Base-by-base conservation (phyloP, 23 tunicate species). In the Corella eumyota region DNA sequence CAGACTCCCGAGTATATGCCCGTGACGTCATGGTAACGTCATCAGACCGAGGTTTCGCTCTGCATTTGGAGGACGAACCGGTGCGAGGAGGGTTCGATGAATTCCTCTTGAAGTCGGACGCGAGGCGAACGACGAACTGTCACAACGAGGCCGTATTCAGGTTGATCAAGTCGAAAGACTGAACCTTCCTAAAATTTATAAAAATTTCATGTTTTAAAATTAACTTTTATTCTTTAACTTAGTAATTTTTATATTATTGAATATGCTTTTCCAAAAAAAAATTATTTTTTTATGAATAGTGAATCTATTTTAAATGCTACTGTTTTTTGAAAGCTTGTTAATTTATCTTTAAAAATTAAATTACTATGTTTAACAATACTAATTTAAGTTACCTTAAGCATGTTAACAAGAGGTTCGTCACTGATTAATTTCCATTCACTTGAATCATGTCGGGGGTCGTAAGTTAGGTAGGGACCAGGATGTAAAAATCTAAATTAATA, bases 381-480 rank as follows among this genome's bases (percentile, higher is more conserved):
- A n/a, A n/a, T n/a, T n/a, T n/a, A 15, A 70, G 70, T 2, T 50
- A 88, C 96, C 88, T 73, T 66, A 23, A 88, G 69, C 69, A 88
- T 66, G 40, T 88, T 79, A 30, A 88, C 81, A 22, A 88, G 77
- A 15, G 98, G 98, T 58, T 92, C 92, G 67, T 92, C 98, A 48
- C 98, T 81, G 32, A 77, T 80, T 22, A 92, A 54, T 20, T 76
- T 57, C 98, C 98, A 92, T 30, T 77, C 76, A 44, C 75, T 61
- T 1, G 96, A 88, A 54, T 86, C 85, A n/a, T 77, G 86, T 11
- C 73, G 67, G 21, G 78, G 77, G n/a, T 75, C 77, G 49, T 88
- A 88, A 4, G 96, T 88, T 58, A 88, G 60, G 57, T 74, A 67
- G 3, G 96, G 71, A 21, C 96, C 96, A 46, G 96, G 96, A 47